A percentile compares a stretch with the other conserved stretches of the same genome.
Conservation (phyloP, 35 echinoderm and acorn worm genomes). For the Amphiura filiformis region DNA sequence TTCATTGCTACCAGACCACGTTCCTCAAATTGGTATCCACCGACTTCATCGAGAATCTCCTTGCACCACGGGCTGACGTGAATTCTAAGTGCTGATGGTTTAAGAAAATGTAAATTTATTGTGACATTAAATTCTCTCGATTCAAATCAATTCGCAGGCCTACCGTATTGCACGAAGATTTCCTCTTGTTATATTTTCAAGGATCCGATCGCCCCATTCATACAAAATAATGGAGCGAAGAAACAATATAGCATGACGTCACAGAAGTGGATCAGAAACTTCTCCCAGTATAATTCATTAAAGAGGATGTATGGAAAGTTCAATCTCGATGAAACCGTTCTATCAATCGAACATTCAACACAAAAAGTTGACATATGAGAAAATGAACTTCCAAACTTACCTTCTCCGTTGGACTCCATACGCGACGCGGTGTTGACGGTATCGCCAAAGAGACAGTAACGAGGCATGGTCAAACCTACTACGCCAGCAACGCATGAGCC, state of each 20-base stretch:
- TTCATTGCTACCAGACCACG: conserved; percentile 94
- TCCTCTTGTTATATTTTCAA: too few species aligned
- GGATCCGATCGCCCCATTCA: too few species aligned
- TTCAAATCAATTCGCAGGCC: not conserved
- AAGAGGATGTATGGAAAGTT: too few species aligned
- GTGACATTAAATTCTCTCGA: not conserved
- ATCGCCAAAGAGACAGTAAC: conserved; percentile 96
- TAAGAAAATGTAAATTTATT: not conserved
- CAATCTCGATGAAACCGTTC: too few species aligned
- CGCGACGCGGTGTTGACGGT: conserved; percentile 90
- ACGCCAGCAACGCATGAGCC: conserved; percentile 91
- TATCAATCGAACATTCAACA: too few species aligned
- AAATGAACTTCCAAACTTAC: conserved; percentile 47
- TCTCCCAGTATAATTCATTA: too few species aligned
- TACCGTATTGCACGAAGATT: not conserved
- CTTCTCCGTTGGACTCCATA: conserved; percentile 90
- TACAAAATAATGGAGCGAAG: too few species aligned
- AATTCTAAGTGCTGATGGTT: conserved; percentile 68
- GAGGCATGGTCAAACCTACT: conserved; percentile 87
- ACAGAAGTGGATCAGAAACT: too few species aligned
- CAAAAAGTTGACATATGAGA: too few species aligned
- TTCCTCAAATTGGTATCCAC: conserved; percentile 79
- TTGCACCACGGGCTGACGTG: conserved; percentile 90
- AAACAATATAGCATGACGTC: not conserved
- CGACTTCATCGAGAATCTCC: conserved; percentile 64